Base-by-base conservation (phyloP, 2,113 vertebrate species). In the Etia nguti region DNA sequence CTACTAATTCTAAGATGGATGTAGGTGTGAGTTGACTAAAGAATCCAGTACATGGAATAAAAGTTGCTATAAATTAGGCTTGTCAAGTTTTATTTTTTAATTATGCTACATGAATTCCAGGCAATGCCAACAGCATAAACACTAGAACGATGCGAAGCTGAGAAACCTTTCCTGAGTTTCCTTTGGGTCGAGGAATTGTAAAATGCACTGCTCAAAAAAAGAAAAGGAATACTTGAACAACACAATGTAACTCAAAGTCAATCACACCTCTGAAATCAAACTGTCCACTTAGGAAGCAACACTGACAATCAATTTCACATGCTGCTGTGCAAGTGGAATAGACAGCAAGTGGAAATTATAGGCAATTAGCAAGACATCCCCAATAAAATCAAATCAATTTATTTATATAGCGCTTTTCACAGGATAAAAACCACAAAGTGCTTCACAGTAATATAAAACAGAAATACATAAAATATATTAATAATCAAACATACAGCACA, bases 281-380 rank as follows among this genome's bases (percentile, higher is more conserved):
- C 0, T 62, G 31, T 62, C 56, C 13, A 57, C 24, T 29, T 8
- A 57, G 24, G 55, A 26, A 9, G 24, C 13, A 57, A 9, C 10
- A 41, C 38, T 41, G 10, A 11, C 38, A 41, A 5, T 3, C 18
- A 36, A 2, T 12, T 11, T 62, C 1, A 36, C 31, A 62, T 36
- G 4, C 31, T n/a, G 59, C 11, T 62, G 16, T 62, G 0, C 6
- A 36, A 62, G 1, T 36, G 59, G 0, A 20, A 1, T n/a, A 12
- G 18, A 3, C 2, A 3, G 36, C 6, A 11, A 18, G 10, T 62
- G 29, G 31, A n/a, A 0, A n/a, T 7, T 62, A 4, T 1, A n/a
- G 6, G 59, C 6, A 12, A 36, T 12, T 7, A 2, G 59, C 2
- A 12, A 62, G 2, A n/a, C 18, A 4, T 0, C 57, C 57, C 11